Evolutionary conservation across 1,140 invertebrate species (phyloP).

Genomic region (Carposina sasakii): DNA sequence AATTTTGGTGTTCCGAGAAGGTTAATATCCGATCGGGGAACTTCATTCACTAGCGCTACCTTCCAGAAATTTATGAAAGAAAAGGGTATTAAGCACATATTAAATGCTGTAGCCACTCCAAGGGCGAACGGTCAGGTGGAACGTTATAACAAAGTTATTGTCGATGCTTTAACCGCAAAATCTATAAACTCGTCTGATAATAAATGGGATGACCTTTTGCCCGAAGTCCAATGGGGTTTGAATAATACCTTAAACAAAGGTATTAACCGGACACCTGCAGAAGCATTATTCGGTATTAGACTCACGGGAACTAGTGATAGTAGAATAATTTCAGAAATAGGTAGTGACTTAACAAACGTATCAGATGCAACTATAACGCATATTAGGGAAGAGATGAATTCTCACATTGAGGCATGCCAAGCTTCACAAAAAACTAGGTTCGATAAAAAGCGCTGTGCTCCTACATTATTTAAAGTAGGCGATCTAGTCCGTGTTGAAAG

Average conservation of each 20-base stretch:
- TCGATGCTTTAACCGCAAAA: background rate
- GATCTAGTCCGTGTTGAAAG: constrained; percentile 7
- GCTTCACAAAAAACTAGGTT: background rate
- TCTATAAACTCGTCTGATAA: background rate
- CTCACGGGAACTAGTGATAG: background rate
- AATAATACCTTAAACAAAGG: constrained; percentile 12
- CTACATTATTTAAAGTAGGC: background rate
- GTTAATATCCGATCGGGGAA: constrained; percentile 5
- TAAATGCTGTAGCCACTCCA: constrained; percentile 7
- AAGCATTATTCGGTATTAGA: background rate
- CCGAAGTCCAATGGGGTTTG: constrained; percentile 7
- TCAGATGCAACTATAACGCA: background rate
- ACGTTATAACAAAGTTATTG: background rate
- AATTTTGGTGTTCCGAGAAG: constrained; percentile 9
- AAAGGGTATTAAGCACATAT: constrained; percentile 4
- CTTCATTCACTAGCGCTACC: constrained; percentile 1
- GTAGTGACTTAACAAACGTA: too few species aligned
- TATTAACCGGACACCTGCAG: background rate
- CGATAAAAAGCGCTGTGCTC: background rate
- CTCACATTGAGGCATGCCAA: background rate
- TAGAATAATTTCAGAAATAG: background rate
- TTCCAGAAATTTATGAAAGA: constrained; percentile 4
- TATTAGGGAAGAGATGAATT: background rate
- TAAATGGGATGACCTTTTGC: constrained; percentile 4
- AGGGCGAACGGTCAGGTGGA: constrained; percentile 7